Conservation (phyloP, 2,888 invertebrate genomes). For the Andricus curvator region DNA sequence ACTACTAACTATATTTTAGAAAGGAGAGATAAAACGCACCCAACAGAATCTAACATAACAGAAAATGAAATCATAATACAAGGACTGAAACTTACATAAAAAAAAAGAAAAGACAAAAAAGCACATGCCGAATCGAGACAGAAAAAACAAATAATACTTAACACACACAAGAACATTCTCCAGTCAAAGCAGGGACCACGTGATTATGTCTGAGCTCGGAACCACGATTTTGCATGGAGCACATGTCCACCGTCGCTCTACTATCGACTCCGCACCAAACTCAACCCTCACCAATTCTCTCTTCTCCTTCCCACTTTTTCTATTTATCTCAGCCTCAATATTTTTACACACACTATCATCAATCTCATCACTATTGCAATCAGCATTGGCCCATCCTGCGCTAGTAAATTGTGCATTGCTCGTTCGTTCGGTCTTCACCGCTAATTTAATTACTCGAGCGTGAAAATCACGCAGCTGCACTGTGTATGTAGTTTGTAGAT, state of each 20-base stretch:
- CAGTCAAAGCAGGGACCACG: slow-evolving; percentile 83
- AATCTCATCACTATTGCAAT: slow-evolving; percentile 34
- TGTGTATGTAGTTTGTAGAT: slow-evolving; percentile 28
- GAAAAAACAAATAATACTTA: slow-evolving; percentile 30
- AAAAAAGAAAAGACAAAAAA: slow-evolving; percentile 13
- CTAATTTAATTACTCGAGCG: slow-evolving; percentile 39
- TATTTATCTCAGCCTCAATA: slow-evolving; percentile 10
- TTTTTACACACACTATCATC: background rate
- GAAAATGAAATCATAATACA: slow-evolving; percentile 23
- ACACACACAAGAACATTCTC: slow-evolving; percentile 74
- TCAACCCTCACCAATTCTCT: slow-evolving; percentile 41
- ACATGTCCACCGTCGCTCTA: slow-evolving; percentile 80
- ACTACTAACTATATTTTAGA: slow-evolving; percentile 14
- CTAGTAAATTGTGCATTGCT: slow-evolving; percentile 38
- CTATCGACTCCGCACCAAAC: slow-evolving; percentile 78
- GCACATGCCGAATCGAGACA: background rate
- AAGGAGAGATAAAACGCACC: slow-evolving; percentile 4
- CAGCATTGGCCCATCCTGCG: slow-evolving; percentile 26
- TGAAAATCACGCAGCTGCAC: slow-evolving; percentile 29
- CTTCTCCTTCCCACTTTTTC: slow-evolving; percentile 16
- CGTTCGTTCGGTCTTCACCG: slow-evolving; percentile 39
- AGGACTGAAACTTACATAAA: slow-evolving; percentile 42
- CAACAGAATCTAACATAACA: slow-evolving; percentile 7
- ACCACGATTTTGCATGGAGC: slow-evolving; percentile 92
- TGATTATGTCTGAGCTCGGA: slow-evolving; percentile 84